Conservation (phyloP, 2,113 vertebrate species). For the Ceyx melanurus region DNA sequence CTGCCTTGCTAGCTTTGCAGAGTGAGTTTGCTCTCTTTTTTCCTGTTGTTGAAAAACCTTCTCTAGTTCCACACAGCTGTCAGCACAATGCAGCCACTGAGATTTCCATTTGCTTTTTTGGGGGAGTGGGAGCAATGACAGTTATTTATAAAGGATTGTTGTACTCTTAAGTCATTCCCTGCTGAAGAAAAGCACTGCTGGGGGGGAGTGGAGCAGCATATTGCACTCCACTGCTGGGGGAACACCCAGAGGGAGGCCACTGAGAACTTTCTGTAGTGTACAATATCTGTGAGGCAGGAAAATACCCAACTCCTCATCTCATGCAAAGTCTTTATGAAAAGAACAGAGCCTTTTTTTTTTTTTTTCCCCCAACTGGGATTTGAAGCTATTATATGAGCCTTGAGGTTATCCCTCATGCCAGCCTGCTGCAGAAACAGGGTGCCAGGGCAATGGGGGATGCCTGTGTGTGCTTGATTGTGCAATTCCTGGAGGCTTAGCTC, state of each 20-base stretch:
- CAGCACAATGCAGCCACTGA: neutral
- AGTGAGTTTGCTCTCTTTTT: neutral
- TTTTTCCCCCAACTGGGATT: neutral
- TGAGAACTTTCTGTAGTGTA: neutral
- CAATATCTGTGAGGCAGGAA: neutral
- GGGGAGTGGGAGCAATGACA: neutral
- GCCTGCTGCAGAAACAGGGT: neutral
- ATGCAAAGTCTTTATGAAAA: neutral
- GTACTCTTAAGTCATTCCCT: neutral
- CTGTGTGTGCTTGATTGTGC: neutral
- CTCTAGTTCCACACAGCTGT: neutral
- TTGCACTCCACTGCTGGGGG: neutral
- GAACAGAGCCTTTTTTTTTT: neutral
- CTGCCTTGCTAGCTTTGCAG: neutral
- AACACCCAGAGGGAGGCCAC: neutral
- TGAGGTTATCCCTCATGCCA: neutral
- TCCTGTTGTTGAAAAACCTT: slow-evolving; percentile 9
- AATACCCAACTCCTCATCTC: neutral
- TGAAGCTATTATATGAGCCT: neutral
- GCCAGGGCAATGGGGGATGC: neutral
- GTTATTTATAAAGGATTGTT: neutral
- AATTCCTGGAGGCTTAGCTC: neutral
- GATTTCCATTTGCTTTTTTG: neutral
- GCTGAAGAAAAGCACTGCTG: neutral
- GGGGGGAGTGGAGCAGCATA: neutral